Evolutionary conservation across 2,888 invertebrate species (phyloP).

Genomic region (Trachelus tabidus): DNA sequence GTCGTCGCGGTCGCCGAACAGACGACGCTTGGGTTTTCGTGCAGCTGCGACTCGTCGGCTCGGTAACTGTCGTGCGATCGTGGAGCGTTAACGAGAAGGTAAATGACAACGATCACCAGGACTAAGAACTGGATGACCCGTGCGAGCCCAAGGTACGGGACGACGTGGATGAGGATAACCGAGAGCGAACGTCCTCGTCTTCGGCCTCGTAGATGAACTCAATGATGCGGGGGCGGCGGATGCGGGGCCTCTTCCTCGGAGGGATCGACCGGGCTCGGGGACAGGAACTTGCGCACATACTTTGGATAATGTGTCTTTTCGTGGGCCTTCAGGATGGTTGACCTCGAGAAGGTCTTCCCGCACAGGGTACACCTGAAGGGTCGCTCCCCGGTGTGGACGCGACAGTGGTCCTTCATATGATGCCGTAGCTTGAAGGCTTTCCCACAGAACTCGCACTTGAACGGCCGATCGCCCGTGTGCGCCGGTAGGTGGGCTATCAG

Average conservation of each 20-base stretch:
- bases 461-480: constrained; percentile 90
- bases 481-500: constrained; percentile 89
- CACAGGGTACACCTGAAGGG: constrained; percentile 90
- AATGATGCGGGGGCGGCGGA: constrained; percentile 24
- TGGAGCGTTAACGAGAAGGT: no score
- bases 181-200: no score
- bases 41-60: no score
- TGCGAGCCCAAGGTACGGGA: no score
- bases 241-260: constrained; percentile 81
- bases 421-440: constrained; percentile 93
- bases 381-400: constrained; percentile 91
- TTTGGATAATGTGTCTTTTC: constrained; percentile 94
- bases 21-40: no score
- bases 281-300: constrained; percentile 89
- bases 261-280: constrained; percentile 86
- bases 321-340: constrained; percentile 91
- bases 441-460: constrained; percentile 94
- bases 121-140: no score
- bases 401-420: constrained; percentile 95
- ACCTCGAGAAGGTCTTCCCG: constrained; percentile 91
- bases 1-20: neutral
- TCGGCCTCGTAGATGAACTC: constrained; percentile 15
- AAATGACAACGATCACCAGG: no score
- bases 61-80: no score
- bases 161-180: no score